These are phyloP conservation scores for Pantala flavescens DNA, from an alignment of 1,140 invertebrate species.

Conservation along the genomic window DNA sequence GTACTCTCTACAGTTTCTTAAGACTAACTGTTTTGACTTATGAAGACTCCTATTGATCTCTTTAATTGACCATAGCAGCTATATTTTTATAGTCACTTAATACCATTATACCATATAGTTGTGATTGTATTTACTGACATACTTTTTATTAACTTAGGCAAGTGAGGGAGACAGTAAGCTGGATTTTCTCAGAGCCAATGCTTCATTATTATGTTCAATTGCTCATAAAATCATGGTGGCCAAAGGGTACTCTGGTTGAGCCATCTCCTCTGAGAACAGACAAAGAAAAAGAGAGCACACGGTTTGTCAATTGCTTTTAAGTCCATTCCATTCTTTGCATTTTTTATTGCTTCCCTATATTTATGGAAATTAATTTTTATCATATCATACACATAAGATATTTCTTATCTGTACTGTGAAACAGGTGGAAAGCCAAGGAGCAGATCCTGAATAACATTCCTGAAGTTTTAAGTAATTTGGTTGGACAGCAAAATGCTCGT, in stretches of 20 bases:
- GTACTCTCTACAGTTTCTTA: too few species aligned
- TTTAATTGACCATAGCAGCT: too few species aligned
- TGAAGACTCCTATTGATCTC: too few species aligned
- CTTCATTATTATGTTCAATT: slow-evolving; percentile 75
- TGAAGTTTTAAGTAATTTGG: slow-evolving; percentile 68
- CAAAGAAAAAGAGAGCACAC: slow-evolving; percentile 53
- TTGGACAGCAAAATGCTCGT: slow-evolving; percentile 73
- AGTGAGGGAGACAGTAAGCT: slow-evolving; percentile 74
- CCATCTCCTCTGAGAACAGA: slow-evolving; percentile 46
- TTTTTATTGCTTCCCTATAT: neutral
- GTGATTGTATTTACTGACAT: too few species aligned
- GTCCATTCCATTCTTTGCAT: neutral
- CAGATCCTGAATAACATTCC: slow-evolving; percentile 62
- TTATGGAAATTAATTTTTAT: neutral
- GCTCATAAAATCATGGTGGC: slow-evolving; percentile 80
- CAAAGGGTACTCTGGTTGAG: slow-evolving; percentile 55
- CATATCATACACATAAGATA: neutral
- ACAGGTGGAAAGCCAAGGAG: slow-evolving; percentile 47
- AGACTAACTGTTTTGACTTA: too few species aligned
- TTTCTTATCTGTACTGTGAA: slow-evolving; percentile 13
- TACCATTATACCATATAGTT: too few species aligned
- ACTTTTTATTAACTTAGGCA: slow-evolving; percentile 46
- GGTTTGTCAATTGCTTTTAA: slow-evolving; percentile 13
- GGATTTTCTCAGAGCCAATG: slow-evolving; percentile 83
- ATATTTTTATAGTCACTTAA: too few species aligned